Evolutionary conservation across 2,888 invertebrate genomes (phyloP).

Genomic region (Suillia variegata): DNA sequence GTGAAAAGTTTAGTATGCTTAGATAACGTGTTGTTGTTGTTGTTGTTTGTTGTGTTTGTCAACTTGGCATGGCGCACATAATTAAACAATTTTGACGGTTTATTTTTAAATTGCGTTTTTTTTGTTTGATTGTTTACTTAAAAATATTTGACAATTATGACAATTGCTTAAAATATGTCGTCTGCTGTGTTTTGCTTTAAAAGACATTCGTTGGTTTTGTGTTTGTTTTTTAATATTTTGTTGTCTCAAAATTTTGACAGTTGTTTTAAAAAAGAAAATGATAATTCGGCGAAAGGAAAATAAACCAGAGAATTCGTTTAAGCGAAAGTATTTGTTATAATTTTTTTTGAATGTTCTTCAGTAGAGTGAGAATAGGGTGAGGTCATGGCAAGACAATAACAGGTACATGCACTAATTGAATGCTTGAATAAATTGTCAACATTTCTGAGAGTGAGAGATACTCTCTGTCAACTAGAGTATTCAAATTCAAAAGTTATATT

Average conservation of each 20-base stretch:
- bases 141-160: constrained; percentile 25
- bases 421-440: too few relatives aligned
- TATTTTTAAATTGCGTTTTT: background rate
- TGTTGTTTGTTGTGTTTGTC: too few relatives aligned
- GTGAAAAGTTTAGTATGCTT: background rate
- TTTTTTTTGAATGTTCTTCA: too few relatives aligned
- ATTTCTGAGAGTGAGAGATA: too few relatives aligned
- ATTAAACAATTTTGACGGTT: background rate
- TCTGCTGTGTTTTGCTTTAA: constrained; percentile 7
- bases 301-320: background rate
- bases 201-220: constrained; percentile 1
- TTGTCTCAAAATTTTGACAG: constrained; percentile 5
- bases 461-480: too few relatives aligned
- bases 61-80: background rate
- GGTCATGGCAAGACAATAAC: too few relatives aligned
- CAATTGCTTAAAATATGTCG: constrained; percentile 8
- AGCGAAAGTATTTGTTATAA: too few relatives aligned
- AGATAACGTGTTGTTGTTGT: too few relatives aligned
- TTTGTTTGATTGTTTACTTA: too few relatives aligned
- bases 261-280: background rate
- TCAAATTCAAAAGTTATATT: too few relatives aligned
- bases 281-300: background rate
- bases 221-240: constrained; percentile 4
- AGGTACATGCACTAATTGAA: too few relatives aligned
- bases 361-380: too few relatives aligned